Base-by-base conservation (phyloP, 30 jellyfish, hydroid and myxozoan species). In the Rhopilema esculentum region DNA sequence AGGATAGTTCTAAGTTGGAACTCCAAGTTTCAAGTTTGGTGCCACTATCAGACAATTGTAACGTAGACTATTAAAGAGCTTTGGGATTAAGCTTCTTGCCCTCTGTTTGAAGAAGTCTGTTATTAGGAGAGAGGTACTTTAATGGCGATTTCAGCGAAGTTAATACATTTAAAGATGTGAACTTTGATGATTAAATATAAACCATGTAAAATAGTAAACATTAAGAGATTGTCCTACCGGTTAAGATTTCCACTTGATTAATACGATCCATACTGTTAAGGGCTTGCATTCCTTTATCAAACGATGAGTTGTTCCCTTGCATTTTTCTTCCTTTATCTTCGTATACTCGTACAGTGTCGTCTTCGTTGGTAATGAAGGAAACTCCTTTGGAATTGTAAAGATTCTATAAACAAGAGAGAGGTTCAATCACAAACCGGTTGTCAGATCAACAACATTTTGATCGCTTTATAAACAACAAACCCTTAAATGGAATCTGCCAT, bases 161-260 rank as follows among this genome's bases (percentile, higher is more conserved):
- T n/a, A n/a, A n/a, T n/a, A n/a, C n/a, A n/a, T n/a, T n/a, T n/a
- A n/a, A n/a, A n/a, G n/a, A n/a, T n/a, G n/a, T n/a, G n/a, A n/a
- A n/a, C n/a, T n/a, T n/a, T n/a, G n/a, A n/a, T n/a, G n/a, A n/a
- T n/a, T n/a, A n/a, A n/a, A n/a, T n/a, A n/a, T n/a, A n/a, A n/a
- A n/a, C n/a, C n/a, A n/a, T n/a, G n/a, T n/a, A n/a, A n/a, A n/a
- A n/a, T n/a, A n/a, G n/a, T n/a, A n/a, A n/a, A n/a, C n/a, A n/a
- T n/a, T n/a, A n/a, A n/a, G 19, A 20, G 48, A 51, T 26, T 61
- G 16, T 28, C 91, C 1, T 66, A 94, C 99, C 99, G 8, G 90
- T 82, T 51, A 90, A 79, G 32, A 87, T 93, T 80, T 94, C 99
- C 24, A 94, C 97, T 86, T 94, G 97, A 22, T 90, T 96, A 0